phyloP scores from a whole-genome alignment of 1,140 invertebrate species.

The Yoshiicerus persimilis region DNA sequence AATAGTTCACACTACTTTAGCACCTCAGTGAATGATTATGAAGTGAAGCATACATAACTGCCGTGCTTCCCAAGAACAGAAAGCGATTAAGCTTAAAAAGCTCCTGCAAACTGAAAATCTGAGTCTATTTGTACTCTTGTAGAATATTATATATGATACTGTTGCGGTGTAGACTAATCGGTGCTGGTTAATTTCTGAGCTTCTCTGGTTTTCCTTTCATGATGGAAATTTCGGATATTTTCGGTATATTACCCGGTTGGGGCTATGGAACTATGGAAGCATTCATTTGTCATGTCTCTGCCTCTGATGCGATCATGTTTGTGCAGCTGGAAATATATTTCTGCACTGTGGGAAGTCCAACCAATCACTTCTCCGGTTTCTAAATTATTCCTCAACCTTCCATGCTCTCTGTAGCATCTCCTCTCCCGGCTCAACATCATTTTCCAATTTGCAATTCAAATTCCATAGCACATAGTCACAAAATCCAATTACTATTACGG shows the following conservation, averaged over 20 bases:
- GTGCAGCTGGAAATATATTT: constrained; percentile 9
- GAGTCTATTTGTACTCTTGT: no score
- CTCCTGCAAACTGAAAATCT: neutral
- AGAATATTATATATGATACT: no score
- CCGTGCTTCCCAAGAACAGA: neutral
- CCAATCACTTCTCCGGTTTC: neutral
- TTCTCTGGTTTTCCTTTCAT: neutral
- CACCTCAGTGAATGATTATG: no score
- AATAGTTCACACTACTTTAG: no score
- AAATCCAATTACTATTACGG: no score
- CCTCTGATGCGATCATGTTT: neutral
- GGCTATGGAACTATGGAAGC: neutral
- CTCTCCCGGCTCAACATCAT: neutral
- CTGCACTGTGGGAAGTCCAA: neutral
- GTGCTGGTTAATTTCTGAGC: neutral
- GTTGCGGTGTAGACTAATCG: neutral
- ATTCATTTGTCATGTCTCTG: neutral
- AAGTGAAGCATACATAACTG: neutral
- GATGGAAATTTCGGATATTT: neutral
- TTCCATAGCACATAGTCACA: no score
- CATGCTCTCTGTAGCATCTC: neutral
- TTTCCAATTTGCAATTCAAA: neutral
- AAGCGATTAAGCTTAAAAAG: neutral
- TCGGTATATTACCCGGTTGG: neutral
- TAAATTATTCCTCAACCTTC: neutral